These are phyloP conservation scores for Phoeniculus purpureus DNA, from an alignment of 2,797 vertebrate genomes.

Conservation along the genomic window DNA sequence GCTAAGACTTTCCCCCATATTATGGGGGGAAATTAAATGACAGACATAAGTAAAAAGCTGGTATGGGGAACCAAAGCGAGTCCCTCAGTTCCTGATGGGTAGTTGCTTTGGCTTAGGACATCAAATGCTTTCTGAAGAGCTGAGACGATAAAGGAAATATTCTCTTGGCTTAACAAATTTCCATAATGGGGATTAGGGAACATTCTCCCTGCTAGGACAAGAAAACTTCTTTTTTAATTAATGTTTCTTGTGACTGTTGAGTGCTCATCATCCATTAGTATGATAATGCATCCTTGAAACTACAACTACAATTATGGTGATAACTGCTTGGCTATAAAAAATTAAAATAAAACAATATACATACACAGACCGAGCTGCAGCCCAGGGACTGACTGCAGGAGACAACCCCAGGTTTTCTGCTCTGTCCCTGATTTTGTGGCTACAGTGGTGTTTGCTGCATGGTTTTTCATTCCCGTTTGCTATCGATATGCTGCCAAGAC, in stretches of 20 bases:
- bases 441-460: not conserved
- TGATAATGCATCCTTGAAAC: conserved; percentile 39
- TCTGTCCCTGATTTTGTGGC: not conserved
- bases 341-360: not conserved
- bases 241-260: conserved; percentile 25
- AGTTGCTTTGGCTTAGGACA: conserved; percentile 50
- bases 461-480: not conserved
- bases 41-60: conserved; percentile 46
- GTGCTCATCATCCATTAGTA: conserved; percentile 14
- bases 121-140: conserved; percentile 34
- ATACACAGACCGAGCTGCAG: not conserved
- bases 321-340: conserved; percentile 19
- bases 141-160: conserved; percentile 32
- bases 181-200: conserved; percentile 49
- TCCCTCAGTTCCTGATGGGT: conserved; percentile 30
- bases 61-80: conserved; percentile 22
- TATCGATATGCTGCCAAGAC: not conserved
- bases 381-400: not conserved
- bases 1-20: conserved; percentile 10
- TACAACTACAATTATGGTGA: conserved; percentile 9
- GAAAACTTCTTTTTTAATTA: conserved; percentile 41
- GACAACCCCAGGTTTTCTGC: not conserved
- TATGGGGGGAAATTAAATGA: conserved; percentile 47
- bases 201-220: conserved; percentile 23
- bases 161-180: conserved; percentile 44